Percentiles rank a stretch among this genome's conserved stretches.
Conservation (phyloP, 2,113 vertebrate species). For the Hippocampus guttulatus region DNA sequence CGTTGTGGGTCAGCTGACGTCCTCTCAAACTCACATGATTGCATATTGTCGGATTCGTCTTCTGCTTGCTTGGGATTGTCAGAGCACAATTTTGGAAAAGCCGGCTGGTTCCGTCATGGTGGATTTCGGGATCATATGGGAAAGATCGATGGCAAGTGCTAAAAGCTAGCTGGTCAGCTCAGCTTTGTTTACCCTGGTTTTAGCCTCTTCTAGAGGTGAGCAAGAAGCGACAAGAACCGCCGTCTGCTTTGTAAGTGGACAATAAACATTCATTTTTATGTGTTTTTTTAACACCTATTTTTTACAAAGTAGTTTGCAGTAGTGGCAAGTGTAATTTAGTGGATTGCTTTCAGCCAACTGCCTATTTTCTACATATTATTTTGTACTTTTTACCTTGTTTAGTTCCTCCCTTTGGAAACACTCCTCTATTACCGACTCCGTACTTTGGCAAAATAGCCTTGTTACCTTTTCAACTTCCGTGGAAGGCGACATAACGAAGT, state of each 20-base stretch:
- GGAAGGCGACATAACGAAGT: too few species aligned
- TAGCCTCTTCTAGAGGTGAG: background rate
- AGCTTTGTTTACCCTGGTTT: background rate
- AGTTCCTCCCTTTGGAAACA: too few species aligned
- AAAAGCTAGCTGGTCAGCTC: background rate
- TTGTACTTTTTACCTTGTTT: too few species aligned
- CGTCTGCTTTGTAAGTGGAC: background rate
- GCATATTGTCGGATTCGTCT: background rate
- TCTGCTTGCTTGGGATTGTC: background rate
- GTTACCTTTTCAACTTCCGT: too few species aligned
- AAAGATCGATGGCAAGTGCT: background rate
- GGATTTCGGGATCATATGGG: background rate
- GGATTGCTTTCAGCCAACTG: background rate
- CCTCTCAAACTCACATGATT: conserved; percentile 2
- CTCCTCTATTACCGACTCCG: too few species aligned
- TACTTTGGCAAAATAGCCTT: too few species aligned
- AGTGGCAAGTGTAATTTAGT: background rate
- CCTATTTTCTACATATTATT: too few species aligned
- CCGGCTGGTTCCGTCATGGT: background rate
- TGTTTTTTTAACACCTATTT: background rate
- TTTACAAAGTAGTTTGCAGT: background rate
- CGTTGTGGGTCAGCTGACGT: background rate
- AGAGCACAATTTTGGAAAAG: background rate
- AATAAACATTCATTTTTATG: background rate
- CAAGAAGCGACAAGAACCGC: background rate